Conservation (phyloP, 1,140 invertebrate species). For the Anadara kagoshimensis region DNA sequence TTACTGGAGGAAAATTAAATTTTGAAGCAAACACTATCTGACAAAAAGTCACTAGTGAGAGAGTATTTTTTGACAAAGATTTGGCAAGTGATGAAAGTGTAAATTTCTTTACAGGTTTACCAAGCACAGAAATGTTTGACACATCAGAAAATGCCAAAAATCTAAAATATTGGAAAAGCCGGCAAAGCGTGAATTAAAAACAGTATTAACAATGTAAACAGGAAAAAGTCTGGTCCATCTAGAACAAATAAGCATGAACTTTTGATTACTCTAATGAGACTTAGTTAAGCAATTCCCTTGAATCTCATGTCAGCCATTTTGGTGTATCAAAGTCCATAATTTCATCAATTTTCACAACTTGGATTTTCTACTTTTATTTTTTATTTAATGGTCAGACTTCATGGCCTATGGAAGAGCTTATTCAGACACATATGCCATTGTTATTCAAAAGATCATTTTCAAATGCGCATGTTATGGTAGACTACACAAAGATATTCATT, state of each 20-base stretch:
- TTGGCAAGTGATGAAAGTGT: background rate
- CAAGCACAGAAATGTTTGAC: slow-evolving; percentile 12
- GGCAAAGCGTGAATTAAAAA: background rate
- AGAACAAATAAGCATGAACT: slow-evolving; percentile 14
- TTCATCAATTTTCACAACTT: slow-evolving; percentile 38
- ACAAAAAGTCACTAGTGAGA: too few species aligned
- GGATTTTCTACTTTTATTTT: slow-evolving; percentile 25
- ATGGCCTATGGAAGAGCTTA: slow-evolving; percentile 6
- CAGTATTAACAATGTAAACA: slow-evolving; percentile 2
- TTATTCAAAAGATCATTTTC: slow-evolving; percentile 25
- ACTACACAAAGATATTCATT: slow-evolving; percentile 45
- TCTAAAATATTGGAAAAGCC: background rate
- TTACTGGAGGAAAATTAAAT: too few species aligned
- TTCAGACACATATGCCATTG: slow-evolving; percentile 25
- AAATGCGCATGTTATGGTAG: slow-evolving; percentile 27
- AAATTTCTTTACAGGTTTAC: slow-evolving; percentile 4
- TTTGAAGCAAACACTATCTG: too few species aligned
- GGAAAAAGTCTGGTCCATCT: slow-evolving; percentile 9
- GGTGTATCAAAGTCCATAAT: slow-evolving; percentile 12
- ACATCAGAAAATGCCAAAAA: background rate
- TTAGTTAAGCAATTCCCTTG: background rate
- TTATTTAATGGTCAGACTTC: slow-evolving; percentile 18
- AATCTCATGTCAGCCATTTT: slow-evolving; percentile 14
- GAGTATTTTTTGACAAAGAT: slow-evolving; percentile 2
- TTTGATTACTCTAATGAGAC: slow-evolving; percentile 9